Conservation (phyloP, 2,113 vertebrate species). For the Columba livia region DNA sequence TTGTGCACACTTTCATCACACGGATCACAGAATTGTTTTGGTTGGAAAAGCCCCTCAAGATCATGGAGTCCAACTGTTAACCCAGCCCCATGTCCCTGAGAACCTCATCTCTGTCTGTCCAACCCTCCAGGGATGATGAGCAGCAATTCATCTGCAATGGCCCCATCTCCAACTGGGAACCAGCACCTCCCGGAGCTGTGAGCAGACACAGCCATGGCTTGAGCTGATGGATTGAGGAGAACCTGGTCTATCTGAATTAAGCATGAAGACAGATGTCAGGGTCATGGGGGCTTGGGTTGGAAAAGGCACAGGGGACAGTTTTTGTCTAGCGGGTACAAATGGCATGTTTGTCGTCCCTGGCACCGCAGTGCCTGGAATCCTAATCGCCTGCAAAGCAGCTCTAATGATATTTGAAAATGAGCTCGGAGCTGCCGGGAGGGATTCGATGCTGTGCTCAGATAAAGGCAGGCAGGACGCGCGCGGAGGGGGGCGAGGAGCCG, state of each 20-base stretch:
- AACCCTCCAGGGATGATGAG: too few relatives aligned
- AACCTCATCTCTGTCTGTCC: too few relatives aligned
- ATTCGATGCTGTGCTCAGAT: background rate
- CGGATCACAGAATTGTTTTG: too few relatives aligned
- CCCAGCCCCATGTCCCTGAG: too few relatives aligned
- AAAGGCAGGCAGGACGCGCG: background rate
- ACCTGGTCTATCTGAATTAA: background rate
- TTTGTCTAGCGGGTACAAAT: background rate
- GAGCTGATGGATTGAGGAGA: background rate
- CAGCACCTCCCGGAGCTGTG: background rate
- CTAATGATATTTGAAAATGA: background rate
- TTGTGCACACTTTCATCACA: too few relatives aligned
- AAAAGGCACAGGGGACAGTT: background rate
- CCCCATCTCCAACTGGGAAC: background rate
- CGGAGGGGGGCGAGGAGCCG: background rate
- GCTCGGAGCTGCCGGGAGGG: background rate
- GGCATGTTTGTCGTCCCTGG: background rate
- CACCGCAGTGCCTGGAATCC: background rate
- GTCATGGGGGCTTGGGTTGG: fast-evolving
- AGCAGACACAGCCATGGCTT: background rate
- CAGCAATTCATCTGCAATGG: fast-evolving
- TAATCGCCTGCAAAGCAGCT: background rate
- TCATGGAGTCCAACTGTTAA: too few relatives aligned
- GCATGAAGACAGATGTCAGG: fast-evolving
- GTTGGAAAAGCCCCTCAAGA: too few relatives aligned